Percentiles rank a stretch among this genome's conserved stretches.
These are phyloP conservation scores for Romanogobio albipinnatus DNA, from an alignment of 2,113 vertebrate genomes.

Conservation along the genomic window DNA sequence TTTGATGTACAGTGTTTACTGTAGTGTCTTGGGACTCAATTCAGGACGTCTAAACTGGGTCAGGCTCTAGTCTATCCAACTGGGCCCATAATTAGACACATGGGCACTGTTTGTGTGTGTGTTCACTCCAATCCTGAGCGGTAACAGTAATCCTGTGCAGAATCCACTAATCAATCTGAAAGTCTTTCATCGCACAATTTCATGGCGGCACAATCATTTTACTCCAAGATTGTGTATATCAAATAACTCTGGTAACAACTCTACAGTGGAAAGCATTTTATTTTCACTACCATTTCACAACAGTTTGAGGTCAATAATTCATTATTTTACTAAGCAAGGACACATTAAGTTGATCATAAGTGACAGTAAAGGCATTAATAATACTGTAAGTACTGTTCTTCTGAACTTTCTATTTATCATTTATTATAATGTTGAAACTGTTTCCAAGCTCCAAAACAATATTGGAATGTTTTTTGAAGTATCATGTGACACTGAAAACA, in stretches of 20 bases:
- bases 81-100: slow-evolving; percentile 26
- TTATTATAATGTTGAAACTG: not conserved
- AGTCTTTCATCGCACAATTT: not conserved
- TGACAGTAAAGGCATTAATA: too few relatives aligned
- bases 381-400: not conserved
- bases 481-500: not conserved
- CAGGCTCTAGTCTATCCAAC: not conserved
- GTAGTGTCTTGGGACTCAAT: slow-evolving; percentile 9
- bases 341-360: not conserved
- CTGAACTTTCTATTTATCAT: not conserved
- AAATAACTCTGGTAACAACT: not conserved
- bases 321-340: not conserved
- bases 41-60: slow-evolving; percentile 7
- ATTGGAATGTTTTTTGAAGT: not conserved
- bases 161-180: not conserved
- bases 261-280: not conserved
- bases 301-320: not conserved
- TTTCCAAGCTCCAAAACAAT: not conserved
- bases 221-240: not conserved
- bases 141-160: not conserved
- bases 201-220: not conserved
- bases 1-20: slow-evolving; percentile 19
- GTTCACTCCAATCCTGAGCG: not conserved
- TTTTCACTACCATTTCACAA: not conserved
- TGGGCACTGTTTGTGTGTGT: not conserved